Evolutionary conservation across 2,113 vertebrate species (phyloP).

Genomic region (Asarcornis scutulata): DNA sequence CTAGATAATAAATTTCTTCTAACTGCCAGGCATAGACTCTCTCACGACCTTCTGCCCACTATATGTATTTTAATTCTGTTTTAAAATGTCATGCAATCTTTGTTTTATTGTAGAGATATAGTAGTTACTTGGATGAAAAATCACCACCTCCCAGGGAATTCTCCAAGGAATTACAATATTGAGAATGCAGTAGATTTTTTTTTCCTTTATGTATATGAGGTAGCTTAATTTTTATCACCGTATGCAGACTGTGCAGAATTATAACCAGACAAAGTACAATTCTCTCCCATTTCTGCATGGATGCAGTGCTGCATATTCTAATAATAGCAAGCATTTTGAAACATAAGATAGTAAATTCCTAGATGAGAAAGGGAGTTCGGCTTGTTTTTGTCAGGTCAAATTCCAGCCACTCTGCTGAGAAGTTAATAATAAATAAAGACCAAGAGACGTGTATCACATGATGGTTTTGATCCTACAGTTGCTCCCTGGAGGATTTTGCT

Average conservation of each 20-base stretch:
- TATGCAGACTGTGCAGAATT: not conserved
- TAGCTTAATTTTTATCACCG: not conserved
- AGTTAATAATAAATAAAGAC: not conserved
- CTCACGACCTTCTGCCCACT: not conserved
- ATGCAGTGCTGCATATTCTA: constrained; percentile 6
- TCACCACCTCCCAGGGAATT: not conserved
- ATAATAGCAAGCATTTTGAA: not conserved
- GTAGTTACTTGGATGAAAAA: not conserved
- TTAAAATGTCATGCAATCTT: not conserved
- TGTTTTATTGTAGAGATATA: not conserved
- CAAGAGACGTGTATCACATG: not conserved
- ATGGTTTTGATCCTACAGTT: not conserved
- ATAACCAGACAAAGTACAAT: not conserved
- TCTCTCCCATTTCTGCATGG: not conserved
- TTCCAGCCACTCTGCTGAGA: not conserved
- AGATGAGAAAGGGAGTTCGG: not conserved
- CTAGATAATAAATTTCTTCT: not conserved
- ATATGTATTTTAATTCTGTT: not conserved
- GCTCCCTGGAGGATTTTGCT: not conserved
- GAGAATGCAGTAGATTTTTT: not conserved
- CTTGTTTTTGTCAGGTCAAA: not conserved
- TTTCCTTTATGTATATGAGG: not conserved
- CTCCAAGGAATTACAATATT: not conserved
- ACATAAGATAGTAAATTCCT: not conserved
- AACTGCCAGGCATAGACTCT: not conserved